Evolutionary conservation across 2,113 vertebrate species (phyloP).

Genomic region (Eulemur rufifrons): DNA sequence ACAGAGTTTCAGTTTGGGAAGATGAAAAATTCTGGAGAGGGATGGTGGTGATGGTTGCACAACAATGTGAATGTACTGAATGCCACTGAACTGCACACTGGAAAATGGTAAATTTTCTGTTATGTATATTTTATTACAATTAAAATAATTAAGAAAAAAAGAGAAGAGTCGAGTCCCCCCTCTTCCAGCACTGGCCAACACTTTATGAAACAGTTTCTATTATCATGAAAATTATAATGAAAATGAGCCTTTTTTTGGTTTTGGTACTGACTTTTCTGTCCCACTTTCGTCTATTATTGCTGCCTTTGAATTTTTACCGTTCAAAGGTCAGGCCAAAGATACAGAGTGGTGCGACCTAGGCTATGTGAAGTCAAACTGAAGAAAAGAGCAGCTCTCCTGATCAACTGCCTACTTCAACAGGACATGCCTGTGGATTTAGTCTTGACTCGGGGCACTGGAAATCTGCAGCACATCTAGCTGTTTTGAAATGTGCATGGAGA

Average conservation of each 20-base stretch:
- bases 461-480: constrained; percentile 59
- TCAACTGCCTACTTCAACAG: constrained; percentile 79
- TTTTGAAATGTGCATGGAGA: constrained; percentile 79
- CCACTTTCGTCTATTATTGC: constrained; percentile 57
- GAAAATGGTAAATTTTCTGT: not conserved
- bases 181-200: constrained; percentile 52
- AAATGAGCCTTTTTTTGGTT: not conserved
- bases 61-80: not conserved
- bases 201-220: constrained; percentile 78
- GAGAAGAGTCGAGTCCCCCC: constrained; percentile 21
- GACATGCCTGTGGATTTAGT: constrained; percentile 80
- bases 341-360: constrained; percentile 74
- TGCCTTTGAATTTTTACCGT: constrained; percentile 72
- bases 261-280: constrained; percentile 71
- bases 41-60: no score
- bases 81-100: not conserved
- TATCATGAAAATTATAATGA: constrained; percentile 81
- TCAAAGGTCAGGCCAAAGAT: constrained; percentile 82
- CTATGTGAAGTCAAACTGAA: constrained; percentile 77
- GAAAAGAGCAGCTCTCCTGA: constrained; percentile 79
- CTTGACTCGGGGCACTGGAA: constrained; percentile 73
- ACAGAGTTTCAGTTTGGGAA: not conserved
- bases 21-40: not conserved
- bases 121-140: constrained; percentile 23
- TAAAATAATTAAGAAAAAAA: not conserved